A percentile compares a stretch with the other conserved stretches of the same genome.
Evolutionary conservation across 2,113 vertebrate genomes (phyloP).

Genomic region (Spilogale gracilis): DNA sequence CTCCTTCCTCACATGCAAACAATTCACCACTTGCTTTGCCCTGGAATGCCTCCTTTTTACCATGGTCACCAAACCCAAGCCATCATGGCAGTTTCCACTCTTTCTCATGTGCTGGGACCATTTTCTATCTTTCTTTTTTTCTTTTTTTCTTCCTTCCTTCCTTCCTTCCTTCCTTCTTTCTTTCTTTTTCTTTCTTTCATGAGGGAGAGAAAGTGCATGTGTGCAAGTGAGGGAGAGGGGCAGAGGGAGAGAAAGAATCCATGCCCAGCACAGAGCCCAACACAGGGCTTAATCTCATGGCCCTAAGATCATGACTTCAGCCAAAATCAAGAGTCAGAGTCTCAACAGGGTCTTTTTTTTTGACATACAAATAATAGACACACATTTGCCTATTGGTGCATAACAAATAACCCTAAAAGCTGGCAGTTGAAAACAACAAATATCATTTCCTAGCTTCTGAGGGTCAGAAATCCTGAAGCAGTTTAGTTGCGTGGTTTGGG

Average conservation of each 20-base stretch:
- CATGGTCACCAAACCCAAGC: not conserved
- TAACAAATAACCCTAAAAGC: not conserved
- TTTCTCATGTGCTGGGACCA: not conserved
- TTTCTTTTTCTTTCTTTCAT: no score
- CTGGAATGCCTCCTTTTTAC: not conserved
- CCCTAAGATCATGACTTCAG: not conserved
- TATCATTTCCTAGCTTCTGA: not conserved
- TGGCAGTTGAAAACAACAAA: not conserved
- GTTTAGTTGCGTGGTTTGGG: not conserved
- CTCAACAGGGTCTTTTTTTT: not conserved
- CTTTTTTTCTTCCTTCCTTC: not conserved
- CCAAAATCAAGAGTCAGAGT: not conserved
- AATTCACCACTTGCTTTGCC: not conserved
- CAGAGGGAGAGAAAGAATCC: not conserved
- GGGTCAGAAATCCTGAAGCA: not conserved
- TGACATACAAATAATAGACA: not conserved
- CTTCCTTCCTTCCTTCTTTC: no score
- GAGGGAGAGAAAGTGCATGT: not conserved
- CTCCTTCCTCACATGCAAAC: not conserved
- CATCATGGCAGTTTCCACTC: not conserved
- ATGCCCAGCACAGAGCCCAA: not conserved
- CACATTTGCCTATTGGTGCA: not conserved
- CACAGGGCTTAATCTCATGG: not conserved
- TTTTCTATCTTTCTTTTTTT: not conserved
- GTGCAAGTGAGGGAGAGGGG: not conserved